phyloP scores from a whole-genome alignment of 2,888 invertebrate genomes.

The Patella caerulea region DNA sequence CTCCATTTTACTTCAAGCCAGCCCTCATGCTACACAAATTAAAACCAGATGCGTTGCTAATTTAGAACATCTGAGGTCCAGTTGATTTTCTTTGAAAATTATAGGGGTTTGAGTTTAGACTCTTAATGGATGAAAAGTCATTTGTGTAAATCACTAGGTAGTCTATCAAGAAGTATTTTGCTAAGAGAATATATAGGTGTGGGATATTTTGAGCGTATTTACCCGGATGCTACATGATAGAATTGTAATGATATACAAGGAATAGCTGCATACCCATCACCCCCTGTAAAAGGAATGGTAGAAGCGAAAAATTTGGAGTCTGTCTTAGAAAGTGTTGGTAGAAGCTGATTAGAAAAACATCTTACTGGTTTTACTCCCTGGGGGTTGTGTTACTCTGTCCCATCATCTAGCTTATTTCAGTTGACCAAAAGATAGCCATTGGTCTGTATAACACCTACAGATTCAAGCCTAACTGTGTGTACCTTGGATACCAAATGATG shows the following conservation, averaged over 20 bases:
- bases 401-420: conserved; percentile 7
- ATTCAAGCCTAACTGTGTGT: not conserved
- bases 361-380: not conserved
- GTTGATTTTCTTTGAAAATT: not conserved
- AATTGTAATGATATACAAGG: not conserved
- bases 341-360: conserved; percentile 10
- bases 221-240: not conserved
- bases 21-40: conserved; percentile 9
- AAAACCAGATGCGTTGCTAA: conserved; percentile 8
- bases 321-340: conserved; percentile 9
- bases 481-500: conserved; percentile 3
- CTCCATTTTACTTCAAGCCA: conserved; percentile 1
- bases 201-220: too few species aligned
- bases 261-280: not conserved
- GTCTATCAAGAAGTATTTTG: too few species aligned
- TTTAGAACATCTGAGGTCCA: conserved; percentile 7
- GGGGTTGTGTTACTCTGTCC: conserved; percentile 5
- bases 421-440: conserved; percentile 2
- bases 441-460: not conserved
- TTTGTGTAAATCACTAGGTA: too few species aligned
- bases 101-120: not conserved
- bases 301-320: conserved; percentile 8
- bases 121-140: too few species aligned
- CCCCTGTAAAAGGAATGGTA: not conserved
- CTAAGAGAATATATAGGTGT: too few species aligned